A percentile compares a stretch with the other conserved stretches of the same genome.
Evolutionary conservation across 2,113 vertebrate genomes (phyloP).

Genomic region (Lynx canadensis): DNA sequence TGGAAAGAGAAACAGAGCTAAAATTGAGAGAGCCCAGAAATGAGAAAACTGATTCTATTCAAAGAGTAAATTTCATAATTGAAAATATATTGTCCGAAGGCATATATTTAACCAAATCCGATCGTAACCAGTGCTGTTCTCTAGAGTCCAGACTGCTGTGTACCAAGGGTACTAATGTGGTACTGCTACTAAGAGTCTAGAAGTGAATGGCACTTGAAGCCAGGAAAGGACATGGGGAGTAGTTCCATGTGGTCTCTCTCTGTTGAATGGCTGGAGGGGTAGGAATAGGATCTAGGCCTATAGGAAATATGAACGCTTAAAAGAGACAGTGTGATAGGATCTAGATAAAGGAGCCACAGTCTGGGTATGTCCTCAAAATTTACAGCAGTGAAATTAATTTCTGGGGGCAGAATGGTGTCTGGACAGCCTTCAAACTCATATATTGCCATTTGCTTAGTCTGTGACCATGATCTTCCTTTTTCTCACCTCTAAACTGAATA

Average conservation of each 20-base stretch:
- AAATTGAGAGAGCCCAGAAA: not conserved
- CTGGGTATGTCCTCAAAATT: not conserved
- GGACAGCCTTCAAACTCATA: not conserved
- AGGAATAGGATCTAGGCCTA: not conserved
- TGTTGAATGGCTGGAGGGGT: not conserved
- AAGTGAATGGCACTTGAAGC: not conserved
- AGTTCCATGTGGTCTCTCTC: not conserved
- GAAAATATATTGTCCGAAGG: not conserved
- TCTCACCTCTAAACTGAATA: not conserved
- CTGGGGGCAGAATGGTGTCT: not conserved
- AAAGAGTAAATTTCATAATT: not conserved
- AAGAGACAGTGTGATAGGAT: not conserved
- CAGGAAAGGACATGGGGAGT: not conserved
- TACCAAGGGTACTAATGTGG: not conserved
- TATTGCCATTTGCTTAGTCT: not conserved
- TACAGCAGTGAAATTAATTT: not conserved
- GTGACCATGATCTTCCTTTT: not conserved
- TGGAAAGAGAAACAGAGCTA: not conserved
- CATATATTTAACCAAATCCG: not conserved
- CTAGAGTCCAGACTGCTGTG: not conserved
- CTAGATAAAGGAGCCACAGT: not conserved
- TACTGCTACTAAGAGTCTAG: not conserved
- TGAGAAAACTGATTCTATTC: not conserved
- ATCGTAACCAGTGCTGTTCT: not conserved
- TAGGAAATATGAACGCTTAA: not conserved